Base-by-base conservation (phyloP, 2,113 vertebrate genomes). In the Hystrix cristata region DNA sequence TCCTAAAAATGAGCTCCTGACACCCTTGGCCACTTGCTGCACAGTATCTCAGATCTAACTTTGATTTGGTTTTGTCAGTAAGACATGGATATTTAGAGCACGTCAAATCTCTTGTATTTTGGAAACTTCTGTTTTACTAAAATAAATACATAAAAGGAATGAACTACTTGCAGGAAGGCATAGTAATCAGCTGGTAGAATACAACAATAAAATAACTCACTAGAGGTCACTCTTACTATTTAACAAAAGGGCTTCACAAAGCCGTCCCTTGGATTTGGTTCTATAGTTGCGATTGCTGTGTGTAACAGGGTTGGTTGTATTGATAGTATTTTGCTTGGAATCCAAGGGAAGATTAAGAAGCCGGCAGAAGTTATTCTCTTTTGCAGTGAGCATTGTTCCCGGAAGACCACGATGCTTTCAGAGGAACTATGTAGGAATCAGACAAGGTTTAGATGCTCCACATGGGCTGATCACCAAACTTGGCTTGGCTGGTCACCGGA, bases 221-320 rank as follows among this genome's bases (percentile, higher is more conserved):
- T 98, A 99, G 98, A 98, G 98, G 98, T 98, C 98, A 98, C 98
- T 98, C 95, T 98, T 97, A 98, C 96, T 98, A 87, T 98, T 98
- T 97, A 92, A 60, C 81, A 98, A 80, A 62, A 95, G 31, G 72
- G 12, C 92, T 93, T 94, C 15, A 78, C 19, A 65, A 62, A 78
- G 59, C 16, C 31, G 67, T 94, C 14, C n/a, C 16, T 74, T 23
- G 19, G 16, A 53, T 21, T 79, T 29, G 79, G 34, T 55, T 83
- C 25, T 34, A 2, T 8, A 25, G 23, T 23, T 78, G 27, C 43
- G 67, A 79, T 62, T 25, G 13, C 27, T 92, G 69, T 71, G 46
- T 29, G 29, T 48, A 48, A 0, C 60, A 83, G 46, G 29, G 16
- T 80, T 57, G 79, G 62, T n/a, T 69, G 23, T 18, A 23, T 16